These are phyloP conservation scores for Chionomys nivalis DNA, from an alignment of 2,113 vertebrate genomes.

Conservation along the genomic window DNA sequence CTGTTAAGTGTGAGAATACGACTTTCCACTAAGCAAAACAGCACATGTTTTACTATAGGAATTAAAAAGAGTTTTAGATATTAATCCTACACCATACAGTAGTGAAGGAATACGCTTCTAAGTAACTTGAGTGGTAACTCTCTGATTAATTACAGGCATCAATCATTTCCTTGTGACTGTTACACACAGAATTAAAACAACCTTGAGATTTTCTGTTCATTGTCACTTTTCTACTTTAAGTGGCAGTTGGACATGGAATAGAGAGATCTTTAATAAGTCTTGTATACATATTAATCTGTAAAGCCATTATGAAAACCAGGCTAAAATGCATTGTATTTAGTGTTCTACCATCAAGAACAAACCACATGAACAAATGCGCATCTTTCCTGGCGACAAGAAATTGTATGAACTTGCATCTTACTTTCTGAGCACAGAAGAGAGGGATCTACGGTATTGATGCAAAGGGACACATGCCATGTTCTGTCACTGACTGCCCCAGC, in stretches of 20 bases:
- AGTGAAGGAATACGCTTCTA: neutral
- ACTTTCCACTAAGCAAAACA: neutral
- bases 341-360: neutral
- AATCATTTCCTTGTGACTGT: neutral
- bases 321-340: neutral
- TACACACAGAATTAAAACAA: neutral
- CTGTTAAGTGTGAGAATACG: neutral
- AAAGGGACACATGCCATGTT: rapidly evolving
- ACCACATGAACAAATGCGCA: neutral
- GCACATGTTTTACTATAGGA: neutral
- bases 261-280: neutral
- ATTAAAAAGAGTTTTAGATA: neutral
- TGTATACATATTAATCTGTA: neutral
- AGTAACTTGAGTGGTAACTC: neutral
- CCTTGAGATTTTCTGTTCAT: neutral
- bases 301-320: neutral
- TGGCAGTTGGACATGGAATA: neutral
- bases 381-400: neutral
- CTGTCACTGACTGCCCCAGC: no score
- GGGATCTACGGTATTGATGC: neutral
- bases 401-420: neutral
- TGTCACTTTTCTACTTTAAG: neutral
- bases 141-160: neutral
- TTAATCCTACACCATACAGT: neutral
- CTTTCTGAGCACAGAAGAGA: neutral